Evolutionary conservation across 2,888 invertebrate genomes (phyloP).

Genomic region (Erebia aethiops): DNA sequence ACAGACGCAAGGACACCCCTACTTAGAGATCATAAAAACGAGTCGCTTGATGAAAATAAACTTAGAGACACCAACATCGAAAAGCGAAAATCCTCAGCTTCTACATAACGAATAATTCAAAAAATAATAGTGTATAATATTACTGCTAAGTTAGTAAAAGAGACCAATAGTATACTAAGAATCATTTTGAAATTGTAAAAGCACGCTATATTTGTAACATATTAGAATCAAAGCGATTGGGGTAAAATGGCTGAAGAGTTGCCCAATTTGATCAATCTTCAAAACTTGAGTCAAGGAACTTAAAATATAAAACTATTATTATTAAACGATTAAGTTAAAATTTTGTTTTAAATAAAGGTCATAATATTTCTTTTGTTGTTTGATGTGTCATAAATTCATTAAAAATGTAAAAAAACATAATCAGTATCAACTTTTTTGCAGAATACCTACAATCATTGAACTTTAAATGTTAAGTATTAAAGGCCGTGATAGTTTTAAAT

Average conservation of each 20-base stretch:
- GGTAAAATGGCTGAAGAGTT: slow-evolving; percentile 26
- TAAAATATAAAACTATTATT: neutral
- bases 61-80: slow-evolving; percentile 72
- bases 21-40: slow-evolving; percentile 74
- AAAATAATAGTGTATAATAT: slow-evolving; percentile 31
- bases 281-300: neutral
- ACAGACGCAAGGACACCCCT: slow-evolving; percentile 74
- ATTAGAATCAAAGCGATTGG: slow-evolving; percentile 24
- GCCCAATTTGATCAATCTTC: slow-evolving; percentile 4
- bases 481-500: slow-evolving; percentile 75
- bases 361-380: slow-evolving; percentile 6
- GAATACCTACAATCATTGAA: slow-evolving; percentile 25
- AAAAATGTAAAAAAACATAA: slow-evolving; percentile 5
- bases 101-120: slow-evolving; percentile 61
- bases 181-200: slow-evolving; percentile 30
- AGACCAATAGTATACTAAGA: slow-evolving; percentile 68
- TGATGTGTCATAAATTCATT: neutral
- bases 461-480: slow-evolving; percentile 44
- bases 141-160: slow-evolving; percentile 40
- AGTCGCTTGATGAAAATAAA: slow-evolving; percentile 76
- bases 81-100: slow-evolving; percentile 77
- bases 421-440: slow-evolving; percentile 7
- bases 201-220: slow-evolving; percentile 36
- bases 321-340: neutral
- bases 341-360: neutral